These are phyloP conservation scores for Platorchestia sp. DNA, from an alignment of 1,140 invertebrate species.

Conservation along the genomic window DNA sequence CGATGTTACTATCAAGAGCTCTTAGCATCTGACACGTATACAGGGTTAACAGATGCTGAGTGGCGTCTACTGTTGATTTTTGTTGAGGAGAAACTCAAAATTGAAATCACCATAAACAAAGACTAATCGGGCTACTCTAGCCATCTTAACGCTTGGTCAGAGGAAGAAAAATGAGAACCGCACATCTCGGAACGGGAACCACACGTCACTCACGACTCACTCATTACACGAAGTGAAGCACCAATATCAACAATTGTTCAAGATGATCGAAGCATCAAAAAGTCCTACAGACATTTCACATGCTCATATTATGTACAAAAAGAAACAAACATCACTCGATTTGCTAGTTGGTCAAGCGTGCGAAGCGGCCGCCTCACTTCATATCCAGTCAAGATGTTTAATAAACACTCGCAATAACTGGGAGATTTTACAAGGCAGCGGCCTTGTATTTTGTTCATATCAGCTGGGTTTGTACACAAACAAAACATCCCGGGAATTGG, in stretches of 20 bases:
- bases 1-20: too few relatives aligned
- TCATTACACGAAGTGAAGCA: not conserved
- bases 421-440: not conserved
- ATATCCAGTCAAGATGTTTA: too few relatives aligned
- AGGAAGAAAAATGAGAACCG: not conserved
- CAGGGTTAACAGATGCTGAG: too few relatives aligned
- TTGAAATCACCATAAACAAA: too few relatives aligned
- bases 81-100: too few relatives aligned
- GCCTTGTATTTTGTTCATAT: not conserved
- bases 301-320: not conserved
- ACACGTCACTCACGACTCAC: not conserved
- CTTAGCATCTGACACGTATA: too few relatives aligned
- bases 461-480: not conserved
- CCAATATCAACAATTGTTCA: not conserved
- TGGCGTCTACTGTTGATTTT: too few relatives aligned
- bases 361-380: too few relatives aligned
- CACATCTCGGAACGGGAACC: not conserved
- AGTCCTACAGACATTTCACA: not conserved
- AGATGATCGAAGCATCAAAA: not conserved
- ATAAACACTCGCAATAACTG: too few relatives aligned
- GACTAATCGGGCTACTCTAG: too few relatives aligned
- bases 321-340: not conserved
- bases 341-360: not conserved
- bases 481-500: too few relatives aligned
- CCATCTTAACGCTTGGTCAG: too few relatives aligned